Base-by-base conservation (phyloP, 2,888 invertebrate genomes). In the Melieria picta region DNA sequence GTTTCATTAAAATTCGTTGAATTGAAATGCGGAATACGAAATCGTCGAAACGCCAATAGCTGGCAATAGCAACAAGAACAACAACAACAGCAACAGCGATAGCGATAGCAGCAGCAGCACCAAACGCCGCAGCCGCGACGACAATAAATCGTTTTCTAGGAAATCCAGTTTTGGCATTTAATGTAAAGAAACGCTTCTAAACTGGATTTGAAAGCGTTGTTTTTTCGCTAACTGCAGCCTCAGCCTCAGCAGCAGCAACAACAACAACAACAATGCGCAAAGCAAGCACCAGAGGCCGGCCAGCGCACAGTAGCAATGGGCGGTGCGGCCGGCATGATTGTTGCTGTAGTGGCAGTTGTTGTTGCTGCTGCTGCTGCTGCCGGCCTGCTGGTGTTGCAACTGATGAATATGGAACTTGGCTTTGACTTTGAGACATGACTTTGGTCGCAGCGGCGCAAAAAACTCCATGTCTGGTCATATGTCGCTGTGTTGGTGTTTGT, bases 401-500 rank as follows among this genome's bases (percentile, higher is more conserved):
- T 81, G 84, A 83, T 83, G 81, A 83, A 83, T 84, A 83, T 84
- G 83, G 83, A 82, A 82, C 83, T 84, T 82, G 83, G 78, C 82
- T 80, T 82, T 84, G 84, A 79, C 80, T 81, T 81, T 82, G 77
- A 80, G 81, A 75, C 78, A 78, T 77, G 77, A 77, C 78, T 79
- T 77, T 77, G 77, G 77, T 76, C 73, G 74, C 74, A 62, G 62
- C 63, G 56, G 56, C 60, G 60, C 67, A 13, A 11, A 10, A 47
- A 63, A 69, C 56, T 47, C 63, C 56, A 69, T 63, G 63, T 63
- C 57, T 69, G 48, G 47, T 16, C 57, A 47, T 6, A 47, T 48
- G 48, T 45, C 60, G 58, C n/a, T 57, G 62, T 45, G 58, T 58
- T 65, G 60, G 55, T 65, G 61, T 30, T 42, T 61, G 55, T 46